Percentiles rank a stretch among this genome's conserved stretches.
phyloP scores from a whole-genome alignment of 2,888 invertebrate species.

The Conistra vaccinii region DNA sequence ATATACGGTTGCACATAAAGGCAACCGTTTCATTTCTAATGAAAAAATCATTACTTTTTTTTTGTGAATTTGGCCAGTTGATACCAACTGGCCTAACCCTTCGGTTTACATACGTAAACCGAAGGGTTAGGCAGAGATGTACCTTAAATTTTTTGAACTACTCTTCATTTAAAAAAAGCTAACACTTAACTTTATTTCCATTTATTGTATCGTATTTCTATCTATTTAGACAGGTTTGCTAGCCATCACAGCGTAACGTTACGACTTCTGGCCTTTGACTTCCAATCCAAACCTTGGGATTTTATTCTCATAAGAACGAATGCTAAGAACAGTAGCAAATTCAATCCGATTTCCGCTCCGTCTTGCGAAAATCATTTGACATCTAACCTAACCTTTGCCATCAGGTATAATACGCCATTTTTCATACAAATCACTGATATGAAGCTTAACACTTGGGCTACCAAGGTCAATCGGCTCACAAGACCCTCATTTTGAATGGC shows the following conservation, averaged over 20 bases:
- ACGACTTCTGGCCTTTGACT: constrained; percentile 55
- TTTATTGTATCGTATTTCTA: constrained; percentile 17
- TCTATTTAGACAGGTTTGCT: constrained; percentile 46
- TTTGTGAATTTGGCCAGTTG: no score
- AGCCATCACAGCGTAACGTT: constrained; percentile 44
- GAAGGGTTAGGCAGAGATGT: no score
- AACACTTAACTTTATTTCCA: neutral
- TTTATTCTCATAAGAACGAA: constrained; percentile 21
- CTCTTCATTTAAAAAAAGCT: constrained; percentile 2
- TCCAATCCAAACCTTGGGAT: constrained; percentile 44
- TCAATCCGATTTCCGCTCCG: constrained; percentile 38
- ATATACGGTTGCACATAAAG: neutral
- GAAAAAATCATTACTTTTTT: neutral
- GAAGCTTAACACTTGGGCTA: constrained; percentile 32
- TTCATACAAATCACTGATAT: constrained; percentile 46
- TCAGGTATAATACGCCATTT: constrained; percentile 43
- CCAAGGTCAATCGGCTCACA: constrained; percentile 52
- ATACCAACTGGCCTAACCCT: no score
- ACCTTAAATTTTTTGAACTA: neutral
- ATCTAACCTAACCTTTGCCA: constrained; percentile 43
- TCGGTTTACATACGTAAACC: no score
- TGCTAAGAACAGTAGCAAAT: neutral
- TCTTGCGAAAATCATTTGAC: constrained; percentile 46
- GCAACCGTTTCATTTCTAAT: constrained; percentile 7
- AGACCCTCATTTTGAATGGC: constrained; percentile 63